Percentiles rank a stretch among this genome's conserved stretches.
These are phyloP conservation scores for Eidolon helvum DNA, from an alignment of 2,113 vertebrate genomes.

Conservation along the genomic window DNA sequence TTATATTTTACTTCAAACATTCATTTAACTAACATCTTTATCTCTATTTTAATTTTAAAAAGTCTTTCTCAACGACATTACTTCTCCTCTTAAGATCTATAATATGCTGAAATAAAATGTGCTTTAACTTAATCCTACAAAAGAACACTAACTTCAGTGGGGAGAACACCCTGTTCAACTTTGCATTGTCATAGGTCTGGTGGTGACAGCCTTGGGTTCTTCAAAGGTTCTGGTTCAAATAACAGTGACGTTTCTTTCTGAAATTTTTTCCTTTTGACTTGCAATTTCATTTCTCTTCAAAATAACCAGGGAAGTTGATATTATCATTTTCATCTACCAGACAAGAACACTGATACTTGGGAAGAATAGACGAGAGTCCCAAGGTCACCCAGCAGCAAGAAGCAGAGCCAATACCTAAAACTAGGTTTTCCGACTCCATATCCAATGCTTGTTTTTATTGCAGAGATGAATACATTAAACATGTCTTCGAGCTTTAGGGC, in stretches of 20 bases:
- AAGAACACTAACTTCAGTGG: not conserved
- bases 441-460: not conserved
- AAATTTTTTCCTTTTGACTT: not conserved
- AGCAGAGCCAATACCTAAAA: not conserved
- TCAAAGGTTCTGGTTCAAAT: not conserved
- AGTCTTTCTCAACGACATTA: not conserved
- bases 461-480: not conserved
- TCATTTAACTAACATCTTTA: not conserved
- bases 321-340: not conserved
- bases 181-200: not conserved
- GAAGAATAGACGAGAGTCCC: not conserved
- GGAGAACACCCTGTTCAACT: not conserved
- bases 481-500: not conserved
- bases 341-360: not conserved
- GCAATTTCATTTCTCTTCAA: not conserved
- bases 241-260: not conserved
- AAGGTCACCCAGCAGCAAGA: not conserved
- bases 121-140: not conserved
- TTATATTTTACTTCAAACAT: not conserved
- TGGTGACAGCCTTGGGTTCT: not conserved
- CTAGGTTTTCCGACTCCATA: not conserved
- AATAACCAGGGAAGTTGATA: not conserved
- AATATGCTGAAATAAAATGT: conserved; percentile 4
- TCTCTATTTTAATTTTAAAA: not conserved
- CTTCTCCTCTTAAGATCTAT: not conserved